Percentiles rank a stretch among this genome's conserved stretches.
Evolutionary conservation across 2,797 vertebrate species (phyloP).

Genomic region (Oreonectes daqikongensis): DNA sequence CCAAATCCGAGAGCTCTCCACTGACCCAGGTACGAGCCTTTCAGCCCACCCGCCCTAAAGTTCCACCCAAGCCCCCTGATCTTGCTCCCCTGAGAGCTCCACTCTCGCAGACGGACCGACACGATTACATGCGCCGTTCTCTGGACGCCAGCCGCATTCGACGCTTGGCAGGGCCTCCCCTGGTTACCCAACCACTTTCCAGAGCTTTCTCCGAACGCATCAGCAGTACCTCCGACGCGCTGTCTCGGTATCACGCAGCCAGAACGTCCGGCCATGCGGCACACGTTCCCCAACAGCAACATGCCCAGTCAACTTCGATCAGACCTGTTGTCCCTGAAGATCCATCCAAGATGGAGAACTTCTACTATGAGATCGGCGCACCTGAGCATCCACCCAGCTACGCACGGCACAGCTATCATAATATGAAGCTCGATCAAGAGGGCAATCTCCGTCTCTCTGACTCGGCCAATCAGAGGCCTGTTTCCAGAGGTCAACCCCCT

Average conservation of each 20-base stretch:
- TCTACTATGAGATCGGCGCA: conserved; percentile 80
- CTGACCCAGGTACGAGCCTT: conserved; percentile 58
- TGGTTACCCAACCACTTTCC: conserved; percentile 59
- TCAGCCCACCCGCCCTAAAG: conserved; percentile 63
- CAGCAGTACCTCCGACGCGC: conserved; percentile 56
- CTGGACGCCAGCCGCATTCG: conserved; percentile 61
- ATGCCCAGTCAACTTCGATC: conserved; percentile 33
- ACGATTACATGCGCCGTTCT: conserved; percentile 63
- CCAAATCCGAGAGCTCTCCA: conserved; percentile 66
- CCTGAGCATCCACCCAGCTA: conserved; percentile 70
- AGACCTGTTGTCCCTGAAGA: conserved; percentile 58
- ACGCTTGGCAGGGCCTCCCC: conserved; percentile 53
- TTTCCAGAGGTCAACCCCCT: conserved; percentile 52
- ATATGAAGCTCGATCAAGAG: conserved; percentile 62
- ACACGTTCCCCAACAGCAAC: conserved; percentile 45
- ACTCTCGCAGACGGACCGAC: conserved; percentile 55
- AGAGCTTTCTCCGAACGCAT: conserved; percentile 66
- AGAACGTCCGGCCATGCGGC: conserved; percentile 52
- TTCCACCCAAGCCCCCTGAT: conserved; percentile 65
- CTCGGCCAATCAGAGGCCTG: conserved; percentile 64
- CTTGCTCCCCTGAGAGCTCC: conserved; percentile 52
- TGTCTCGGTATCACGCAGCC: conserved; percentile 61
- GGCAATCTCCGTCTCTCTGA: conserved; percentile 59
- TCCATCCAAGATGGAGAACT: conserved; percentile 72
- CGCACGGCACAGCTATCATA: conserved; percentile 65